Evolutionary conservation across 2,888 invertebrate species (phyloP).

Genomic region (Ennomos fuscantarius): DNA sequence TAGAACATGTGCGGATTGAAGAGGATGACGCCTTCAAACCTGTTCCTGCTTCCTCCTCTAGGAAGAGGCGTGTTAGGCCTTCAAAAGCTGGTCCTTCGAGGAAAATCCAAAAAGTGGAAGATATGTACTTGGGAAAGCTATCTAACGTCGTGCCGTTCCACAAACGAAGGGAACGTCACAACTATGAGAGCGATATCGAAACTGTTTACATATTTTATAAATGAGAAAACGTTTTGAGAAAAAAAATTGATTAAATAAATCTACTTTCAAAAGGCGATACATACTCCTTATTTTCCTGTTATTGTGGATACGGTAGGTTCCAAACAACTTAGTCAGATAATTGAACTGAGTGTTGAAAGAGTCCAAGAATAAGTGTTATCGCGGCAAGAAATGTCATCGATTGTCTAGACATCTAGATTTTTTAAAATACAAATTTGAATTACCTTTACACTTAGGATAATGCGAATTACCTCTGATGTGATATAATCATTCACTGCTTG

Average conservation of each 20-base stretch:
- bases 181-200: constrained; percentile 41
- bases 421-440: too few relatives aligned
- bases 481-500: too few relatives aligned
- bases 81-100: constrained; percentile 46
- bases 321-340: too few relatives aligned
- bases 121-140: constrained; percentile 52
- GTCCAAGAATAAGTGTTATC: too few relatives aligned
- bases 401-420: too few relatives aligned
- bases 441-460: too few relatives aligned
- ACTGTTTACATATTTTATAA: constrained; percentile 12
- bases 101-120: constrained; percentile 27
- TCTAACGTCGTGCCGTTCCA: constrained; percentile 47
- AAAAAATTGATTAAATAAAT: neutral
- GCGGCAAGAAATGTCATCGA: too few relatives aligned
- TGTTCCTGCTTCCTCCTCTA: constrained; percentile 12
- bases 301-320: too few relatives aligned
- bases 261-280: too few relatives aligned
- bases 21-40: neutral
- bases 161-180: constrained; percentile 7
- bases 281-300: too few relatives aligned
- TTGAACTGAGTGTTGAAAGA: too few relatives aligned
- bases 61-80: constrained; percentile 40
- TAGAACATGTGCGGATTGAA: constrained; percentile 1
- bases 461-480: too few relatives aligned
- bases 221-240: neutral